Conservation (phyloP, 1,140 invertebrate species). For the Laupala kohalensis region DNA sequence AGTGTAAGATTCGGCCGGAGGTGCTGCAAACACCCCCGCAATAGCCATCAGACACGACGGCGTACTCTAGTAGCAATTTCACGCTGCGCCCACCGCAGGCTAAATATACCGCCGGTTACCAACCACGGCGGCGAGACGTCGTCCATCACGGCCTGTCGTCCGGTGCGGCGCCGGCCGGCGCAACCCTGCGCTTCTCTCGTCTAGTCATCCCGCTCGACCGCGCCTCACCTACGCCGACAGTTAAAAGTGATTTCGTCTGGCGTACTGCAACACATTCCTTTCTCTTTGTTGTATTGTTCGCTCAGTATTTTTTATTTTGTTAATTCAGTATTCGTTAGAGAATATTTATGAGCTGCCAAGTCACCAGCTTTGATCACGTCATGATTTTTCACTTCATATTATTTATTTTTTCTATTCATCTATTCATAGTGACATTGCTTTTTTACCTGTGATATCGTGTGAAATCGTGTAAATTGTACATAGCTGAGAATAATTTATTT, state of each 20-base stretch:
- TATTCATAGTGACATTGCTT: background rate
- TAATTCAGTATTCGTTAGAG: background rate
- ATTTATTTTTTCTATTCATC: background rate
- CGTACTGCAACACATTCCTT: background rate
- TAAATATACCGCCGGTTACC: no score
- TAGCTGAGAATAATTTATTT: background rate
- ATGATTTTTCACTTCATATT: background rate
- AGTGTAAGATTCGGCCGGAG: background rate
- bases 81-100: no score
- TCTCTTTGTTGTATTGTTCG: no score
- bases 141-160: background rate
- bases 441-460: background rate
- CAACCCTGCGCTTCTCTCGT: no score
- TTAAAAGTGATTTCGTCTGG: no score
- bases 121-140: background rate
- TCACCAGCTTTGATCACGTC: background rate
- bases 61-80: no score
- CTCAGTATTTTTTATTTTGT: background rate
- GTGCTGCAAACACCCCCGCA: no score
- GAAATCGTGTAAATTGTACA: background rate
- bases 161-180: background rate
- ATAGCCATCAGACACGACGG: no score
- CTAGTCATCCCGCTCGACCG: no score
- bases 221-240: no score
- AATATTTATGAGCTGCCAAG: no score